Conservation (phyloP, 2,888 invertebrate genomes). For the Gymnocheta viridis region DNA sequence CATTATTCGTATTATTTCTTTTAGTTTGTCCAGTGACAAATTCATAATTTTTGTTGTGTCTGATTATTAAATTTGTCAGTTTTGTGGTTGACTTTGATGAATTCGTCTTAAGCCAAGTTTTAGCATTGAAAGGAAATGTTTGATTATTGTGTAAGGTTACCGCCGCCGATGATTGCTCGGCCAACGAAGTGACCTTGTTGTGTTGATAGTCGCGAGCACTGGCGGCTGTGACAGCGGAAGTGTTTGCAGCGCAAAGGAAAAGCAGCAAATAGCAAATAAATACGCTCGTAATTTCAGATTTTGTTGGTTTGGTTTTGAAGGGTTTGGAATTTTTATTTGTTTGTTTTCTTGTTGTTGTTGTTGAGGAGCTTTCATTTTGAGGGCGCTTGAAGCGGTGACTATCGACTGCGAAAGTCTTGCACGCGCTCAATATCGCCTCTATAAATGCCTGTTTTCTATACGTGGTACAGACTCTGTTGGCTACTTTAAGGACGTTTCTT, state of each 20-base stretch:
- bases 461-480: constrained; percentile 60
- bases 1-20: constrained; percentile 25
- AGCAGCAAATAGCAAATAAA: constrained; percentile 36
- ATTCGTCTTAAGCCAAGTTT: constrained; percentile 15
- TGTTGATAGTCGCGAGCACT: neutral
- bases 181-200: constrained; percentile 40
- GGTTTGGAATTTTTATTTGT: constrained; percentile 20
- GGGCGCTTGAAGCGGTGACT: constrained; percentile 63
- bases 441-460: constrained; percentile 61
- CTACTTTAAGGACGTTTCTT: constrained; percentile 61
- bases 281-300: constrained; percentile 42
- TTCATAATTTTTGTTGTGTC: constrained; percentile 19
- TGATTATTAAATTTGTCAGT: constrained; percentile 31
- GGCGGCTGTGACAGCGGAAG: constrained; percentile 1
- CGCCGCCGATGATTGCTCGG: constrained; percentile 18
- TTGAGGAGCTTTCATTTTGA: constrained; percentile 40
- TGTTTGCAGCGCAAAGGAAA: neutral
- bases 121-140: constrained; percentile 17
- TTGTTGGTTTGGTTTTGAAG: neutral
- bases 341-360: constrained; percentile 25
- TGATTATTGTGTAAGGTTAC: constrained; percentile 41
- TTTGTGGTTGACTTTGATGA: constrained; percentile 8
- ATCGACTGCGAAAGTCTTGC: constrained; percentile 55
- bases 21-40: constrained; percentile 15
- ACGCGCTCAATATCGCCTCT: constrained; percentile 69